These are phyloP conservation scores for Drosophila birchii DNA, from an alignment of 2,888 invertebrate genomes.

Conservation along the genomic window DNA sequence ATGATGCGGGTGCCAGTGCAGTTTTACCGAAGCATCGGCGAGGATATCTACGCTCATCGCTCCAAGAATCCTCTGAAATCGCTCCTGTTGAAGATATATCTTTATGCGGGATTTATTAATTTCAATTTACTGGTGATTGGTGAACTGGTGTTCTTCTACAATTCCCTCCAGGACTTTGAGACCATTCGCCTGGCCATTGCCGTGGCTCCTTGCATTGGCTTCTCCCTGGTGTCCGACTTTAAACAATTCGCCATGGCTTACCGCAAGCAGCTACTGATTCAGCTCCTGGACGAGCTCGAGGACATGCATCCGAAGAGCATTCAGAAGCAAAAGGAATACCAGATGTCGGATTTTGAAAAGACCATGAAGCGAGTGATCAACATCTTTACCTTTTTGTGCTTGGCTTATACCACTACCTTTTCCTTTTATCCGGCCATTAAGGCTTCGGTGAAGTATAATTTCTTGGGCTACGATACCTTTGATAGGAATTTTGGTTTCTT, in stretches of 20 bases:
- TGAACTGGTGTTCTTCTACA: slow-evolving; percentile 72
- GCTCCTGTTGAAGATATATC: slow-evolving; percentile 55
- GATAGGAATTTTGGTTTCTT: slow-evolving; percentile 74
- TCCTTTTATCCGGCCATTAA: slow-evolving; percentile 74
- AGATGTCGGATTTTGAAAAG: slow-evolving; percentile 53
- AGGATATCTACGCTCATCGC: slow-evolving; percentile 74
- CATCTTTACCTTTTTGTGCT: slow-evolving; percentile 73
- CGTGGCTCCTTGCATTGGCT: slow-evolving; percentile 81
- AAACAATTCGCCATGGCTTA: slow-evolving; percentile 74
- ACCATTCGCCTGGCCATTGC: slow-evolving; percentile 76
- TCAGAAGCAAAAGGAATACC: slow-evolving; percentile 56
- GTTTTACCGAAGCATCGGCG: slow-evolving; percentile 74
- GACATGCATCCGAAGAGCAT: slow-evolving; percentile 73
- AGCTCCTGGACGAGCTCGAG: slow-evolving; percentile 75
- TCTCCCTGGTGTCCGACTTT: slow-evolving; percentile 73
- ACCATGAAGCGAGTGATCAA: slow-evolving; percentile 71
- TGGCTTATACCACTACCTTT: slow-evolving; percentile 74
- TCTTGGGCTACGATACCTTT: slow-evolving; percentile 67
- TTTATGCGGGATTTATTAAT: slow-evolving; percentile 70
- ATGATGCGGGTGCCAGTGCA: slow-evolving; percentile 69
- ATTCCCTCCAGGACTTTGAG: slow-evolving; percentile 65
- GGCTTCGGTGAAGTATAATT: slow-evolving; percentile 64
- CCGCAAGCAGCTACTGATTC: slow-evolving; percentile 56
- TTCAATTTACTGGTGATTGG: slow-evolving; percentile 72
- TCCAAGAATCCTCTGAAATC: slow-evolving; percentile 46